A percentile compares a stretch with the other conserved stretches of the same genome.
These are phyloP conservation scores for Leptinotarsa juncta DNA, from an alignment of 2,888 invertebrate genomes.

Conservation along the genomic window DNA sequence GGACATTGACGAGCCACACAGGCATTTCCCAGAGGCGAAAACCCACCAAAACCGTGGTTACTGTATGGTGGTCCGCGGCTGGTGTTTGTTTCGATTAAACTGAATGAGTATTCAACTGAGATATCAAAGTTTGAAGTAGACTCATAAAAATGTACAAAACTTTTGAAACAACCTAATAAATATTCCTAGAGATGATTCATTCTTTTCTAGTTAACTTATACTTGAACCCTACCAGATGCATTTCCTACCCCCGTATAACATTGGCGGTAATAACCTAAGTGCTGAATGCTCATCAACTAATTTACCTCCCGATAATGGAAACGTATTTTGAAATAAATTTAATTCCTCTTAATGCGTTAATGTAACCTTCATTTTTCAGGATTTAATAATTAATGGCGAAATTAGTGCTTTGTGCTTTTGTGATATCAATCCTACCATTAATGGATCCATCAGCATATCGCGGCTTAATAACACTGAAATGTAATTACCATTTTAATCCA, in stretches of 20 bases:
- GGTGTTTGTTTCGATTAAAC: no score
- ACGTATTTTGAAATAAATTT: slow-evolving; percentile 36
- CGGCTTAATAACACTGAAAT: slow-evolving; percentile 28
- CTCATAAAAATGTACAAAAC: no score
- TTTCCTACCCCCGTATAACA: slow-evolving; percentile 4
- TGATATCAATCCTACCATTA: slow-evolving; percentile 39
- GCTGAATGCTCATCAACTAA: slow-evolving; percentile 29
- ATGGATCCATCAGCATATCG: slow-evolving; percentile 37
- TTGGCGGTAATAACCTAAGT: slow-evolving; percentile 13
- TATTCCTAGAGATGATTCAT: no score
- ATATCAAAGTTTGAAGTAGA: no score
- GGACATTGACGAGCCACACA: no score
- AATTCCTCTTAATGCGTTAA: slow-evolving; percentile 41
- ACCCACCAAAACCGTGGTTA: no score
- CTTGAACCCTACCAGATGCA: neutral
- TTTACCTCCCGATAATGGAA: slow-evolving; percentile 26
- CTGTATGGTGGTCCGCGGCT: no score
- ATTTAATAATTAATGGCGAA: slow-evolving; percentile 37
- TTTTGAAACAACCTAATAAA: no score
- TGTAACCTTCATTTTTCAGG: slow-evolving; percentile 39
- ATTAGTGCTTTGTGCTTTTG: slow-evolving; percentile 43
- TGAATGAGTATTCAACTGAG: no score
- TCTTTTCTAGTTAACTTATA: no score
- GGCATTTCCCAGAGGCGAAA: no score
- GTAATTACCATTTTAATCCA: slow-evolving; percentile 13